phyloP scores from a whole-genome alignment of 1,140 invertebrate species.

The Formica selysi region DNA sequence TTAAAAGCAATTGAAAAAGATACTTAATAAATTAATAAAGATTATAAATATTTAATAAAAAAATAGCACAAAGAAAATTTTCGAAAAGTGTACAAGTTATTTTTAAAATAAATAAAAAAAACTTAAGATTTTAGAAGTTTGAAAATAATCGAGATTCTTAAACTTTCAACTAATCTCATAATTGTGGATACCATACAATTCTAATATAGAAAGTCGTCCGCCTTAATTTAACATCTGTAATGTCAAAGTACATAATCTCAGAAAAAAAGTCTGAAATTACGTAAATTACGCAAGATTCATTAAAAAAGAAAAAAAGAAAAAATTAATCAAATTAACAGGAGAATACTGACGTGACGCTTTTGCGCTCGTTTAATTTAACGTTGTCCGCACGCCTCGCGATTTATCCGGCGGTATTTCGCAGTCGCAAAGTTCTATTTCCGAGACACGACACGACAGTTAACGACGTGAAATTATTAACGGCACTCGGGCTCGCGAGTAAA shows the following conservation, averaged over 20 bases:
- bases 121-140: not conserved
- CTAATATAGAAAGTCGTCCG: not conserved
- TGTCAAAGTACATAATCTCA: not conserved
- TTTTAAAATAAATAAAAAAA: not conserved
- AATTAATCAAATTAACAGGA: constrained; percentile 33
- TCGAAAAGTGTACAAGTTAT: not conserved
- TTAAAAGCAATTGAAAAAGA: too few relatives aligned
- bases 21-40: not conserved
- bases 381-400: constrained; percentile 47
- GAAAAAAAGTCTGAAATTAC: not conserved
- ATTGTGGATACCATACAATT: not conserved
- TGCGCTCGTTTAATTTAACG: constrained; percentile 51
- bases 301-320: not conserved
- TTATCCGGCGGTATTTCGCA: constrained; percentile 55
- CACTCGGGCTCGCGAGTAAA: constrained; percentile 49
- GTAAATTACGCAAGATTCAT: constrained; percentile 20
- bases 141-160: not conserved
- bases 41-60: not conserved
- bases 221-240: not conserved
- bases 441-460: constrained; percentile 63
- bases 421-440: constrained; percentile 64
- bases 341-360: constrained; percentile 13
- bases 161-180: not conserved
- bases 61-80: not conserved
- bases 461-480: constrained; percentile 74